Evolutionary conservation across 2,113 vertebrate genomes (phyloP).

Genomic region (Chamaetylas fuelleborni): DNA sequence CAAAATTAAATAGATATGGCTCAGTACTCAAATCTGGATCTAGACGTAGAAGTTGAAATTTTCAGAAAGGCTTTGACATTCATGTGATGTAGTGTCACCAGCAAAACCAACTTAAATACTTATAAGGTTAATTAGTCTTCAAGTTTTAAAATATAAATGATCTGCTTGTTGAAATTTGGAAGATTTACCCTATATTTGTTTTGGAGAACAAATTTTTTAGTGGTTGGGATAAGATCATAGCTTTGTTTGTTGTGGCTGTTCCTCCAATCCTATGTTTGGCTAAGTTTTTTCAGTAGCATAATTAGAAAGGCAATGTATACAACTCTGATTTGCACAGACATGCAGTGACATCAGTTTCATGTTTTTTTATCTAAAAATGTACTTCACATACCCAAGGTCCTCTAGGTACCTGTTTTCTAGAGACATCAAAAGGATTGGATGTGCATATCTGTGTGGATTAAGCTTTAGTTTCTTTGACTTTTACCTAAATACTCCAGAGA

Average conservation of each 20-base stretch:
- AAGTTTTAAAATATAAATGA: background rate
- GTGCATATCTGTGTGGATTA: background rate
- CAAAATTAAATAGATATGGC: background rate
- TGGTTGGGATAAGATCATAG: rapidly evolving
- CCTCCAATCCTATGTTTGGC: background rate
- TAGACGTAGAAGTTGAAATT: background rate
- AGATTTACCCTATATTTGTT: background rate
- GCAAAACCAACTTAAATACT: background rate
- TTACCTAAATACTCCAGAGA: background rate
- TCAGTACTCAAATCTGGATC: background rate
- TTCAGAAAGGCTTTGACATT: background rate
- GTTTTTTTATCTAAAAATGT: background rate
- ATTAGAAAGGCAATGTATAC: background rate
- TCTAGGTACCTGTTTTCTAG: background rate
- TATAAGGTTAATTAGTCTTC: background rate
- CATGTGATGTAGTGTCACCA: background rate
- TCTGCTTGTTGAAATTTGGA: background rate
- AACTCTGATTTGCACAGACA: background rate
- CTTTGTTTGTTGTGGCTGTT: background rate
- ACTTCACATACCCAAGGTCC: background rate
- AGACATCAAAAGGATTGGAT: background rate
- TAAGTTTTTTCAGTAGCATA: background rate
- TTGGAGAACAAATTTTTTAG: background rate
- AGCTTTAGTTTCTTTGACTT: background rate
- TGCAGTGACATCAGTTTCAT: background rate